Evolutionary conservation across 2,888 invertebrate genomes (phyloP).

Genomic region (Chrysotoxum bicinctum): DNA sequence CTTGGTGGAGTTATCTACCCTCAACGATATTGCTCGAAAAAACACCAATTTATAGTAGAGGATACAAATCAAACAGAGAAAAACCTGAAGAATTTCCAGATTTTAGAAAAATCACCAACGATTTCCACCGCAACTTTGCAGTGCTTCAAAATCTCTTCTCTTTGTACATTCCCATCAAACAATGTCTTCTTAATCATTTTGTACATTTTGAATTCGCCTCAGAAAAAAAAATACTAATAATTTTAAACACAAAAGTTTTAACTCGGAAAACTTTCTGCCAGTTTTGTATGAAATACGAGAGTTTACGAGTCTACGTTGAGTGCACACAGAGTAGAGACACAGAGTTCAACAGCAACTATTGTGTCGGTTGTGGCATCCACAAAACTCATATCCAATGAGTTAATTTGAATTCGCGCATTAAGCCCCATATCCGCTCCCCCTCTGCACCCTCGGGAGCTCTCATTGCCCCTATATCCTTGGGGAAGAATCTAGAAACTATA

Average conservation of each 20-base stretch:
- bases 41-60: too few species aligned
- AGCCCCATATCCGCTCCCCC: constrained; percentile 6
- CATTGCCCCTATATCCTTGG: constrained; percentile 18
- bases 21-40: too few species aligned
- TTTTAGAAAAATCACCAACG: not conserved
- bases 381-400: constrained; percentile 71
- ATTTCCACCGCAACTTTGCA: not conserved
- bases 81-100: not conserved
- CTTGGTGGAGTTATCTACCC: too few species aligned
- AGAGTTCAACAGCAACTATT: constrained; percentile 49
- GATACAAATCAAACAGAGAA: too few species aligned
- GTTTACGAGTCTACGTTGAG: not conserved
- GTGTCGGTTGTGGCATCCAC: constrained; percentile 54
- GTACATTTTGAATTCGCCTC: constrained; percentile 1
- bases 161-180: constrained; percentile 22
- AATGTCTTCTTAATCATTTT: constrained; percentile 47
- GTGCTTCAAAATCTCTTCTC: not conserved
- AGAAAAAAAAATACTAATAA: constrained; percentile 30
- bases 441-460: not conserved
- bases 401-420: constrained; percentile 72
- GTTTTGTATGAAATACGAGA: constrained; percentile 1
- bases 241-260: constrained; percentile 38
- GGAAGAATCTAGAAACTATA: constrained; percentile 32
- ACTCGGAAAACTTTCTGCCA: constrained; percentile 11
- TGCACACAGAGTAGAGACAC: not conserved